Evolutionary conservation across 2,113 vertebrate genomes (phyloP), one percentile per base, ranked within the genome.

Genomic region (Istiophorus platypterus): DNA sequence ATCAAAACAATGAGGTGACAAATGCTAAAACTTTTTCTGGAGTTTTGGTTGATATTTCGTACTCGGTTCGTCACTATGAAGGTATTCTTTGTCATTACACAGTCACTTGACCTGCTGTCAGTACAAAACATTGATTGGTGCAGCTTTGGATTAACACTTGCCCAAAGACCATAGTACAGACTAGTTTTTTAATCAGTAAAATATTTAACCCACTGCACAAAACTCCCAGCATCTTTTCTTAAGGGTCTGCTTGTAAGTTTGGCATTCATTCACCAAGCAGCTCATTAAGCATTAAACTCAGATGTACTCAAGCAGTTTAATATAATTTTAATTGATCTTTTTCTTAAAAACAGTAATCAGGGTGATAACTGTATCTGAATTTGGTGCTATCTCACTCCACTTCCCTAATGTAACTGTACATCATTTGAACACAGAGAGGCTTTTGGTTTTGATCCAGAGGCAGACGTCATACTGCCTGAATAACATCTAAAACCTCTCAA

Each of bases 211-310:
- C n/a, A n/a, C n/a, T n/a, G n/a, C n/a, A n/a, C n/a, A n/a, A n/a
- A n/a, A n/a, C n/a, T n/a, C 26, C 49, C 7, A 9, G 45, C 11
- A 41, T 29, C 0, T 47, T 45, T 45, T 45, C 8, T 41, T 17
- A 15, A 2, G n/a, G 1, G 34, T 47, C 39, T 12, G 12, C 63
- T 20, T 58, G 52, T n/a, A 34, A 34, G 26, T 20, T 58, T 20
- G 22, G 1, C 10, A 51, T 15, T 57, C 49, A 49, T 59, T 67
- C 11, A 51, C 52, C 13, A 9, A 72, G 52, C 51, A 49, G 52
- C 13, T 67, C 5, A 22, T 42, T 39, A 58, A 72, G 64, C 67
- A 58, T 58, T 66, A 37, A 78, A 49, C 29, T 37, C 20, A 64
- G n/a, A 65, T 65, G 24, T 17, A 17, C 2, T 54, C 51, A 24